phyloP scores from a whole-genome alignment of 2,797 vertebrate genomes.

The Notolabrus celidotus region DNA sequence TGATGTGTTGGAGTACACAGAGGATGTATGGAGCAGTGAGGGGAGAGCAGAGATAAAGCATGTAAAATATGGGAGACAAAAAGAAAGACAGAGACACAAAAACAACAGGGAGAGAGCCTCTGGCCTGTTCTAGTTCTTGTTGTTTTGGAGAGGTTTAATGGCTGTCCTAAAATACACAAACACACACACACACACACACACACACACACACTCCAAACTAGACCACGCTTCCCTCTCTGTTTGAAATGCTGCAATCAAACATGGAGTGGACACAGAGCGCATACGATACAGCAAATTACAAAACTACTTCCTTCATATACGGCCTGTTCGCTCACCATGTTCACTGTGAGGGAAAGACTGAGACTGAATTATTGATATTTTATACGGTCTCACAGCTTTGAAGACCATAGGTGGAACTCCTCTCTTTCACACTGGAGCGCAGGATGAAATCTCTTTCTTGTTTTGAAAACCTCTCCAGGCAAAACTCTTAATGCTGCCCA shows the following conservation, averaged over 20 bases:
- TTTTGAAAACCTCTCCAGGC: not conserved
- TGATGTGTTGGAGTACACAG: conserved; percentile 21
- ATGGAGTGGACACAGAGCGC: conserved; percentile 29
- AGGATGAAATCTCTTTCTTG: not conserved
- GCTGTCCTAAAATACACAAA: conserved; percentile 30
- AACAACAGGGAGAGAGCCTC: conserved; percentile 47
- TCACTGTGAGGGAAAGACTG: not conserved
- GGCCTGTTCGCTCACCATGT: too few species aligned
- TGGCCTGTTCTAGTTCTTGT: conserved; percentile 67
- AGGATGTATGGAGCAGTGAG: conserved; percentile 38
- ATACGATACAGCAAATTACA: not conserved
- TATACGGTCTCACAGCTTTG: not conserved
- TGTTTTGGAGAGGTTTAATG: conserved; percentile 69
- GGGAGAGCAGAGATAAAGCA: conserved; percentile 13
- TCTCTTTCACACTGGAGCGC: not conserved
- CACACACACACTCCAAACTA: not conserved
- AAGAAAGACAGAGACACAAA: conserved; percentile 38
- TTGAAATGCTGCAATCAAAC: conserved; percentile 31
- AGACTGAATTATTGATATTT: not conserved
- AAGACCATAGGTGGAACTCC: not conserved
- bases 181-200: conserved; percentile 1
- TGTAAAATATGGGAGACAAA: conserved; percentile 22
- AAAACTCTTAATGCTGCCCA: not conserved
- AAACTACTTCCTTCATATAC: too few species aligned
- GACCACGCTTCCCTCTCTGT: conserved; percentile 23